Evolutionary conservation across 2,888 invertebrate species (phyloP), one percentile per base, ranked within the genome.

Genomic region (Nysson spinosus): DNA sequence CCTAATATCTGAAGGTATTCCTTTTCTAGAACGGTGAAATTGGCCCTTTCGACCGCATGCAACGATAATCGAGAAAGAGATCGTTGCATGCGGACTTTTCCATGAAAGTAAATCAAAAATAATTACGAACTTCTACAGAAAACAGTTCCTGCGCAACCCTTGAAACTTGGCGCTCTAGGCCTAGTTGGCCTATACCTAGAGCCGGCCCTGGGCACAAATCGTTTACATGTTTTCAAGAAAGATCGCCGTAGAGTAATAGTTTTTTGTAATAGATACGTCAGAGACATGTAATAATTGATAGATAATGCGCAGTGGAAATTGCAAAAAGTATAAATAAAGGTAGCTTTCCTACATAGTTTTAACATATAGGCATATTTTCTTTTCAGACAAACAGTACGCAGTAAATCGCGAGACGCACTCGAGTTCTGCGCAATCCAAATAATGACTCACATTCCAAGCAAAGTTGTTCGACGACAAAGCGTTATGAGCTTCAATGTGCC

Each of bases 291-390:
- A 69, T 69, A 76, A 63, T 40, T 54, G 47, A 76, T 76, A 76
- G 76, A 72, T 63, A 47, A 56, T 50, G 69, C 72, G 16, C 11
- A 55, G 61, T 65, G 39, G 62, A 40, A 64, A 67, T 52, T 61
- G 62, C 58, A 72, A 72, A 50, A 64, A 63, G 67, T 72, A 75
- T n/a, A n/a, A n/a, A 76, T 76, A 76, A 76, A 76, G 69, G 74
- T 72, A 72, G 71, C 72, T 76, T 76, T 76, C 76, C 74, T 77
- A 78, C 63, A 74, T 74, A 76, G 75, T 69, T 78, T 73, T 76
- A 73, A 76, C 66, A 61, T 42, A 54, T 52, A 72, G 62, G 49
- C 56, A 63, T 67, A 58, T 71, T 52, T 68, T 40, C n/a, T n/a
- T 72, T 75, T 58, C 63, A 51, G 19, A 57, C 50, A 17, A 49